Conservation (phyloP, 2,888 invertebrate species). For the Drosophila colorata region DNA sequence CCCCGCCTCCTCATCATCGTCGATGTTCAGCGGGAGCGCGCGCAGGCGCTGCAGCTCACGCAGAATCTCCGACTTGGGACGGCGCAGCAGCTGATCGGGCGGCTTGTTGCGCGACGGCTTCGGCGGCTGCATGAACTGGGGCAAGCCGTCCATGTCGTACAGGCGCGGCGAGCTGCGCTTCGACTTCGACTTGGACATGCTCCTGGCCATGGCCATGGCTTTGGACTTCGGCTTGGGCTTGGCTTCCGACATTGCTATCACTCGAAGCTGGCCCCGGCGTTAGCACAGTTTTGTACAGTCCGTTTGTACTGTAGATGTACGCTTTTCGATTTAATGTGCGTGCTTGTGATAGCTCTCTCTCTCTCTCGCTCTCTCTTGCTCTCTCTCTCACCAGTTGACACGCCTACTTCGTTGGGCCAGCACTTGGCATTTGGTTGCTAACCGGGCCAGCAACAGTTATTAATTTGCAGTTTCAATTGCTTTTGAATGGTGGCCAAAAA, state of each 20-base stretch:
- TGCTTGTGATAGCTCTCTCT: background rate
- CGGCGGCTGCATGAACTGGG: constrained; percentile 26
- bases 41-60: constrained; percentile 44
- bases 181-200: constrained; percentile 17
- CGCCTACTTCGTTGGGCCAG: constrained; percentile 26
- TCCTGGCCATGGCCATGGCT: background rate
- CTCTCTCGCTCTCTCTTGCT: no score
- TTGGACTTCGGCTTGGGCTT: constrained; percentile 5
- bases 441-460: constrained; percentile 23
- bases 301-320: background rate
- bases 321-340: background rate
- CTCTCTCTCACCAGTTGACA: no score
- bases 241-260: constrained; percentile 12
- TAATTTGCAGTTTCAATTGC: constrained; percentile 48
- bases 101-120: background rate
- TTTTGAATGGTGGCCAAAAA: constrained; percentile 62
- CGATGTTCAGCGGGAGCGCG: constrained; percentile 3
- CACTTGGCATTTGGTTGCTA: constrained; percentile 14
- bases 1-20: constrained; percentile 31
- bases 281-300: constrained; percentile 5
- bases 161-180: constrained; percentile 15
- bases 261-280: constrained; percentile 3
- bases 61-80: constrained; percentile 57
- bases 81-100: constrained; percentile 4
- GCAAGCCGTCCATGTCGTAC: constrained; percentile 6